Base-by-base conservation (phyloP, 2,888 invertebrate genomes). In the Synergus gifuensis region DNA sequence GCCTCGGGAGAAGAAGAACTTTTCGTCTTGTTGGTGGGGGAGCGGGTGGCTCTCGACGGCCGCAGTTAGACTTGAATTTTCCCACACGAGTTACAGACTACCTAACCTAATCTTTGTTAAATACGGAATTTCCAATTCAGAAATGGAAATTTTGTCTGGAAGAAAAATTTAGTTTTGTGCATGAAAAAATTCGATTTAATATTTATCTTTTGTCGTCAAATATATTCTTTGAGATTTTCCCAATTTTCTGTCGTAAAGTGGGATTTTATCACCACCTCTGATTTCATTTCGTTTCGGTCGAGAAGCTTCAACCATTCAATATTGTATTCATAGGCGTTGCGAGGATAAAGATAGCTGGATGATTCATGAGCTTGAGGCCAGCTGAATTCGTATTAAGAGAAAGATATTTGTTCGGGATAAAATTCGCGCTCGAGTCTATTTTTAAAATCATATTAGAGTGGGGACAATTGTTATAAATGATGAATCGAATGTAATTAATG, bases 1-100 rank as follows among this genome's bases (percentile, higher is more conserved):
- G 88, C 88, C 87, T 86, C 87, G 82, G 84, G 88, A 86, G 88
- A 90, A 81, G 63, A 64, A 88, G 87, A 91, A 91, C 90, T 91
- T 91, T 91, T 86, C 88, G 87, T 90, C 91, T 89, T 88, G 90
- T 90, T 88, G 84, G 78, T 80, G 80, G 82, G n/a, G 79, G 67
- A 77, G 76, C 76, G 78, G 83, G 78, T 81, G 79, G 79, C 78
- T 22, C 60, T 66, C 67, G 77, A 77, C 85, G 81, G 83, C 85
- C 86, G 87, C 81, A 85, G 85, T 86, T 85, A 86, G 84, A 87
- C 87, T 87, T 85, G 86, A 79, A 89, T 89, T 90, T 90, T 91
- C 90, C 90, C 90, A 89, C 89, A 89, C 88, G 87, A 86, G 86
- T 87, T 86, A 85, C 80, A 78, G 78, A 79, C 82, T 67, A 81